Evolutionary conservation across 2,888 invertebrate species (phyloP).

Genomic region (Stegana nigrithorax): DNA sequence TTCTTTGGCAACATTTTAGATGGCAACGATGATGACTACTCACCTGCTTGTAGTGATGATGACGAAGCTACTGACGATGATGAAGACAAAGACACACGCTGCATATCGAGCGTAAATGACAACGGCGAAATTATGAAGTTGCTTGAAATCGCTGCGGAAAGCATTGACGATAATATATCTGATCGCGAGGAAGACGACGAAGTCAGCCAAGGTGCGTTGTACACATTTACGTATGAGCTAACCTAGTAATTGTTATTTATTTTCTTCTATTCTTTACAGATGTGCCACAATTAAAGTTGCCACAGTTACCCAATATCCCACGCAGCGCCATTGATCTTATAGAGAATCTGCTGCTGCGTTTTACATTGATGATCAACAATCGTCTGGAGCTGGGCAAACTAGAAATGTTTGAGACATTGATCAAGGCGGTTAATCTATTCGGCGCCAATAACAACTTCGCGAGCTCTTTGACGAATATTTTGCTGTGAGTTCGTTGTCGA

Average conservation of each 20-base stretch:
- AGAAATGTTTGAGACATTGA: slow-evolving; percentile 63
- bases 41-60: slow-evolving; percentile 69
- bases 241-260: background rate
- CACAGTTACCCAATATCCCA: slow-evolving; percentile 43
- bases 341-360: slow-evolving; percentile 64
- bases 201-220: slow-evolving; percentile 44
- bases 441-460: slow-evolving; percentile 63
- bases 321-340: slow-evolving; percentile 62
- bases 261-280: slow-evolving; percentile 33
- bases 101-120: slow-evolving; percentile 43
- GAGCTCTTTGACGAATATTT: slow-evolving; percentile 63
- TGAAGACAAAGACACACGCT: slow-evolving; percentile 25
- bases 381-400: slow-evolving; percentile 62
- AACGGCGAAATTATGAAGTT: slow-evolving; percentile 63
- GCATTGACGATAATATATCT: slow-evolving; percentile 61
- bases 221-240: background rate
- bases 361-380: slow-evolving; percentile 63
- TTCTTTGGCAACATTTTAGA: slow-evolving; percentile 38
- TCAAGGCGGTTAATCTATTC: slow-evolving; percentile 64
- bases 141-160: slow-evolving; percentile 58
- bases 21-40: slow-evolving; percentile 63
- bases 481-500: slow-evolving; percentile 52
- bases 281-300: slow-evolving; percentile 51
- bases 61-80: slow-evolving; percentile 64
- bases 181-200: slow-evolving; percentile 67